Conservation (phyloP, 2,797 vertebrate genomes). For the Sarcoramphus papa region DNA sequence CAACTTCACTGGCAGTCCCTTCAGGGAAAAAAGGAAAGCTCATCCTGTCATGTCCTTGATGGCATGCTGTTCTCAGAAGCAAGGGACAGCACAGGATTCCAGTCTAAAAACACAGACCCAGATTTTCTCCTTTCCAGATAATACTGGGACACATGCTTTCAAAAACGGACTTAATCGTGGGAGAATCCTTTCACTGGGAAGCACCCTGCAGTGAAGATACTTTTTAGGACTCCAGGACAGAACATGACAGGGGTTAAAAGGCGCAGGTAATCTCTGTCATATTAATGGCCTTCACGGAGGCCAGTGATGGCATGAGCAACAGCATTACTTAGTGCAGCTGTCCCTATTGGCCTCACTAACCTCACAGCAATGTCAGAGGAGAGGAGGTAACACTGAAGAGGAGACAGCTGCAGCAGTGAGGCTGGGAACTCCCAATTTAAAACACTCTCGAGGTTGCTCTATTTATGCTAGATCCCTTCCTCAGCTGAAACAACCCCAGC, state of each 20-base stretch:
- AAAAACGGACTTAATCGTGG: background rate
- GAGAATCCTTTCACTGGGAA: background rate
- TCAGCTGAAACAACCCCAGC: background rate
- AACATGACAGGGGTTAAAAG: background rate
- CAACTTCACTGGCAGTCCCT: background rate
- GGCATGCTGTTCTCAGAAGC: background rate
- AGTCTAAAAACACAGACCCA: conserved; percentile 30
- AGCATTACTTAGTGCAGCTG: background rate
- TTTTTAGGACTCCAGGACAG: background rate
- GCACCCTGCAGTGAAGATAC: background rate
- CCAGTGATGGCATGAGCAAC: background rate
- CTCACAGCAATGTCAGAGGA: background rate
- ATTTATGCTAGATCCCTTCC: background rate
- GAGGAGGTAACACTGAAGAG: background rate
- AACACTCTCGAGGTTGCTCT: background rate
- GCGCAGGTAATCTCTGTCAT: background rate
- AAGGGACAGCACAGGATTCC: background rate
- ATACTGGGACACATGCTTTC: background rate
- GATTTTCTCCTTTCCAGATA: background rate
- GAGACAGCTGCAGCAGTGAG: background rate
- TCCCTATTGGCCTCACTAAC: background rate
- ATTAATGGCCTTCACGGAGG: background rate
- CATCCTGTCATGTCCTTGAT: background rate
- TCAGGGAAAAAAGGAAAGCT: background rate
- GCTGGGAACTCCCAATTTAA: background rate